Evolutionary conservation across 2,888 invertebrate species (phyloP).

Genomic region (Chalcis sispes): DNA sequence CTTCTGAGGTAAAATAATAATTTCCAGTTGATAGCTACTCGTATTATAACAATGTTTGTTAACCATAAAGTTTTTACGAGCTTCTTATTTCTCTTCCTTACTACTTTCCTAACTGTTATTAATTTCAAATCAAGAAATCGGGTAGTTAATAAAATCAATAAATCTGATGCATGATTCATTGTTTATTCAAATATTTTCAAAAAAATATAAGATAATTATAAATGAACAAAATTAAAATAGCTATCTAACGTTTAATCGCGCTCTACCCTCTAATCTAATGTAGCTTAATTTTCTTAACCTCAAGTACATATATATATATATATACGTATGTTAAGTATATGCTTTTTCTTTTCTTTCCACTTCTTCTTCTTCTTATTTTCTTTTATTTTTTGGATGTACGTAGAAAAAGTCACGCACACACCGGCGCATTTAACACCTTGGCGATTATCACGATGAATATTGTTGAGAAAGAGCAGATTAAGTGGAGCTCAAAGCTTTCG

Average conservation of each 20-base stretch:
- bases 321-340: background rate
- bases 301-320: background rate
- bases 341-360: background rate
- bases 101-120: no score
- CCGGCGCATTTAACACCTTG: slow-evolving; percentile 54
- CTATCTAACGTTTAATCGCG: background rate
- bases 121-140: no score
- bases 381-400: slow-evolving; percentile 22
- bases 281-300: background rate
- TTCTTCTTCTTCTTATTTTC: background rate
- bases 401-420: slow-evolving; percentile 49
- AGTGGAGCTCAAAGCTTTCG: background rate
- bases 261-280: slow-evolving; percentile 22
- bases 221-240: no score
- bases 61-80: no score
- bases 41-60: no score
- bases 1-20: no score
- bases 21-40: no score
- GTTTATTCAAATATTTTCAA: no score
- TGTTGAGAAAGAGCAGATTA: background rate
- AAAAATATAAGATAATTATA: no score
- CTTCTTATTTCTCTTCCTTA: no score
- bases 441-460: slow-evolving; percentile 9
- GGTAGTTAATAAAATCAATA: no score
- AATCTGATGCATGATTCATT: no score